These are phyloP conservation scores for Petrocephalus microphthalmus DNA, from an alignment of 2,113 vertebrate species.

Conservation along the genomic window DNA sequence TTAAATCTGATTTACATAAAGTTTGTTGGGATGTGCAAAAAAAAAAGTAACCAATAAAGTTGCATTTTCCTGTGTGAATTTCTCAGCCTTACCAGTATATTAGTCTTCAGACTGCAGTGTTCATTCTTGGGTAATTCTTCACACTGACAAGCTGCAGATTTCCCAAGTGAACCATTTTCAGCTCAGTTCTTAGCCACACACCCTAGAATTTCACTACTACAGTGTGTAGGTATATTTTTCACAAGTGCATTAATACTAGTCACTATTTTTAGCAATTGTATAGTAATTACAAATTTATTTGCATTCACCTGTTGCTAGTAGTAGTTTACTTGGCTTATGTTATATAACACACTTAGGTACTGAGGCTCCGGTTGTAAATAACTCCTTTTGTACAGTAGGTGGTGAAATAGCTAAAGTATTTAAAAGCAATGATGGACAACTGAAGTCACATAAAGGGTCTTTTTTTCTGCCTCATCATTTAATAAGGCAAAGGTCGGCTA, in stretches of 20 bases:
- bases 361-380: neutral
- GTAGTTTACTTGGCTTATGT: neutral
- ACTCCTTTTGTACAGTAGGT: neutral
- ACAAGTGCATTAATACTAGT: neutral
- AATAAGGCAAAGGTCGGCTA: neutral
- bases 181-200: neutral
- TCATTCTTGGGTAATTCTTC: neutral
- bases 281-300: neutral
- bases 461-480: neutral
- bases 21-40: neutral
- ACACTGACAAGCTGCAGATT: neutral
- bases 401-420: neutral
- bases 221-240: neutral
- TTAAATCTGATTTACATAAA: neutral
- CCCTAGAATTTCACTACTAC: neutral
- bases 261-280: neutral
- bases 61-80: neutral
- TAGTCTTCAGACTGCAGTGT: neutral
- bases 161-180: neutral
- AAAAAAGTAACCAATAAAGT: neutral
- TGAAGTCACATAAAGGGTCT: neutral
- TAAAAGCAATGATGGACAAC: neutral
- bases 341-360: neutral
- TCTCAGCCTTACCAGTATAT: neutral
- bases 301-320: neutral